phyloP scores from a whole-genome alignment of 2,113 vertebrate species.

The Nannobrachium achirus region DNA sequence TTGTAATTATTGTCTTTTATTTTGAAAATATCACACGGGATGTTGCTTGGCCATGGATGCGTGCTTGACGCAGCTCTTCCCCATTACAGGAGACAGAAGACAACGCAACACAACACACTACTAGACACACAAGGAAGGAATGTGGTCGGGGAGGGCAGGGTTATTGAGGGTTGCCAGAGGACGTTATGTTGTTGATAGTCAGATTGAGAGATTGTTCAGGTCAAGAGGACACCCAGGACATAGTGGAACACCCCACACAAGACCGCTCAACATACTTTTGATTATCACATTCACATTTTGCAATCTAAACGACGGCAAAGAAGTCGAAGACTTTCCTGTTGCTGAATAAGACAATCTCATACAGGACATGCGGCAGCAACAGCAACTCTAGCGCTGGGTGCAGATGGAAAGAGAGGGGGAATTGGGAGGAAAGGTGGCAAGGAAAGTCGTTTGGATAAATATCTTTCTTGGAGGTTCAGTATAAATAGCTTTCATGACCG shows the following conservation, averaged over 20 bases:
- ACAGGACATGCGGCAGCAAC: neutral
- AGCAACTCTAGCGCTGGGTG: neutral
- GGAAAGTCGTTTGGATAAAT: neutral
- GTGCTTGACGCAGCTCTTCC: neutral
- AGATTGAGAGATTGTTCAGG: too few species aligned
- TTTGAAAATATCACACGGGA: constrained; percentile 15
- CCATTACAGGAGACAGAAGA: neutral
- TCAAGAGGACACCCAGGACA: neutral
- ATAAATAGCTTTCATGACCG: neutral
- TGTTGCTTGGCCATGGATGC: neutral
- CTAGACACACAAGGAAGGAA: neutral
- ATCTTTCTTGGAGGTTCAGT: neutral
- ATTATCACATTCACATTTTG: neutral
- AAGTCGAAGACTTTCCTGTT: neutral
- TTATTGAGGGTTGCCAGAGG: too few species aligned
- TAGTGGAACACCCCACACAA: neutral
- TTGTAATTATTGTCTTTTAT: constrained; percentile 7
- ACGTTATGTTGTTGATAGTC: too few species aligned
- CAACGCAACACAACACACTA: neutral
- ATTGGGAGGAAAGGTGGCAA: neutral
- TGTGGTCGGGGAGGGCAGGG: too few species aligned
- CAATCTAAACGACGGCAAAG: neutral
- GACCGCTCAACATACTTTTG: neutral
- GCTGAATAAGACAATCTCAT: neutral
- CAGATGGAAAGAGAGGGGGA: neutral